Percentiles rank a stretch among this genome's conserved stretches.
Evolutionary conservation across 2,888 invertebrate genomes (phyloP).

Genomic region (Rhodophaea formosa): DNA sequence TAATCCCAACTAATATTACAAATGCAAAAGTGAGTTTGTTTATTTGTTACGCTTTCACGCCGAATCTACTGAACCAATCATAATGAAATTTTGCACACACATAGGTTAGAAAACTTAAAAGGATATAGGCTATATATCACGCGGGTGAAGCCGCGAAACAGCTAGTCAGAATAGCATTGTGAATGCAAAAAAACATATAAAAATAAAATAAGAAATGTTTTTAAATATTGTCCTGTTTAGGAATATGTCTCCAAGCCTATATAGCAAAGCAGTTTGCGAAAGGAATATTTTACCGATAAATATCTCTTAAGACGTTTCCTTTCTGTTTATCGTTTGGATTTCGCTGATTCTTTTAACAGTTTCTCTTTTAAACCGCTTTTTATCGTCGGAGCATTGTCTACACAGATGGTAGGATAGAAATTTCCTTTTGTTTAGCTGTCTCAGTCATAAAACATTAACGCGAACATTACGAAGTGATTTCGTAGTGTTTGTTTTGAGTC

Average conservation of each 20-base stretch:
- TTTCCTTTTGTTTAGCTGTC: slow-evolving; percentile 30
- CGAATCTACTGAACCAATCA: no score
- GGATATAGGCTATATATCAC: no score
- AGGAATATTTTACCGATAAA: slow-evolving; percentile 74
- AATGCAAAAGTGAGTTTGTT: no score
- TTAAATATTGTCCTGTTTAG: no score
- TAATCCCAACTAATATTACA: no score
- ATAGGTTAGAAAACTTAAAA: no score
- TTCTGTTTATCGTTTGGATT: slow-evolving; percentile 72
- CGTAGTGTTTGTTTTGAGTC: background rate
- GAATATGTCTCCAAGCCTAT: slow-evolving; percentile 8
- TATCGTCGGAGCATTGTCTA: slow-evolving; percentile 45
- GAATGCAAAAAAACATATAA: no score
- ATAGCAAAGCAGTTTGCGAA: slow-evolving; percentile 49
- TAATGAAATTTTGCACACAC: no score
- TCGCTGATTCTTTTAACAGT: slow-evolving; percentile 71
- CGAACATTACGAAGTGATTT: background rate
- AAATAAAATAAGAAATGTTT: no score
- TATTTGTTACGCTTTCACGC: no score
- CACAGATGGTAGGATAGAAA: slow-evolving; percentile 37
- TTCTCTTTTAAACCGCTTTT: slow-evolving; percentile 64
- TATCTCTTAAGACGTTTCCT: slow-evolving; percentile 68
- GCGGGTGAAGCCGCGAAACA: no score
- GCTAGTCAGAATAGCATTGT: no score
- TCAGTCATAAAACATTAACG: slow-evolving; percentile 31